A percentile compares a stretch with the other conserved stretches of the same genome.
Evolutionary conservation across 2,888 invertebrate species (phyloP).

Genomic region (Clivina fossor): DNA sequence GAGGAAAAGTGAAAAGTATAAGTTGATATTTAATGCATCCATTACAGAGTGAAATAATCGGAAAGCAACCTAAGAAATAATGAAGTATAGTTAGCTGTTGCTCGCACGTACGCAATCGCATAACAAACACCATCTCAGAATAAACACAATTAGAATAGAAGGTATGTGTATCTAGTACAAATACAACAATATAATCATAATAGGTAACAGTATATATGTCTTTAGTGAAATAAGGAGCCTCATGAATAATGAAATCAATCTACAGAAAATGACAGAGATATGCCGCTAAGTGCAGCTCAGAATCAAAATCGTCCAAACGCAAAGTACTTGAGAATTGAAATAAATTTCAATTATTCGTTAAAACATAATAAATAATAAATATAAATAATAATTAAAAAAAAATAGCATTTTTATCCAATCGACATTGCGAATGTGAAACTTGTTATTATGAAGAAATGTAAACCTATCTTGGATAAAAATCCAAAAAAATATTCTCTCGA

Average conservation of each 20-base stretch:
- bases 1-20: background rate
- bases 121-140: constrained; percentile 3
- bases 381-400: constrained; percentile 37
- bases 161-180: too few species aligned
- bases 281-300: constrained; percentile 48
- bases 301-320: constrained; percentile 36
- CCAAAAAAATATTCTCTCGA: background rate
- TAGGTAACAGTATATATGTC: background rate
- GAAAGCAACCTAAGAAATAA: background rate
- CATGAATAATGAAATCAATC: constrained; percentile 54
- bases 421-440: constrained; percentile 17
- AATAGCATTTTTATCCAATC: constrained; percentile 29
- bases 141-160: background rate
- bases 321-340: too few species aligned
- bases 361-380: constrained; percentile 45
- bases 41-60: background rate
- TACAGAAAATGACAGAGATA: constrained; percentile 47
- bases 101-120: too few species aligned
- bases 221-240: constrained; percentile 36
- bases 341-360: too few species aligned
- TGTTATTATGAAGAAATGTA: constrained; percentile 27
- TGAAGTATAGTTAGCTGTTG: constrained; percentile 2
- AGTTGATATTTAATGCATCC: background rate
- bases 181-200: too few species aligned
- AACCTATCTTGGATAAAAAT: constrained; percentile 19